Conservation (phyloP, 30 jellyfish, hydroid and myxozoan species). For the Cassiopea xamachana region DNA sequence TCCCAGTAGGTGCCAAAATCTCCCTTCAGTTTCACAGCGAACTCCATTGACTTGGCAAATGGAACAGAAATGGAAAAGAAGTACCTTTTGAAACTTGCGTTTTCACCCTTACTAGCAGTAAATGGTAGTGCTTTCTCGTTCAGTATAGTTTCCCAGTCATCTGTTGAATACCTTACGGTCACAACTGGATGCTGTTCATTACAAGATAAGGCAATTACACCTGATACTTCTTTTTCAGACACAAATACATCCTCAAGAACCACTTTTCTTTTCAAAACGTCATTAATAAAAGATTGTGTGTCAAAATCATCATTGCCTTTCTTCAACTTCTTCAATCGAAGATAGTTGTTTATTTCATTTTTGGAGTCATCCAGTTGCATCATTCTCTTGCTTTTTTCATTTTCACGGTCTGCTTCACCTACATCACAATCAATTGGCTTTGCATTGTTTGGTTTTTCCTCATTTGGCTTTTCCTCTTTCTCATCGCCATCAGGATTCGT, state of each 20-base stretch:
- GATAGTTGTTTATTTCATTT: too few relatives aligned
- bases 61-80: slow-evolving; percentile 27
- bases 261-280: background rate
- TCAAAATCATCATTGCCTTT: too few relatives aligned
- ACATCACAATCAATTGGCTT: too few relatives aligned
- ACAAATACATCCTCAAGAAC: slow-evolving; percentile 6
- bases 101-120: background rate
- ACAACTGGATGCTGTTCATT: background rate
- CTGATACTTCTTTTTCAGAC: slow-evolving; percentile 13
- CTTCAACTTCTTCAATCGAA: too few relatives aligned
- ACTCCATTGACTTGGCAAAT: slow-evolving; percentile 13
- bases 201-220: slow-evolving; percentile 12
- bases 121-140: slow-evolving; percentile 11
- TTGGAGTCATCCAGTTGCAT: too few relatives aligned
- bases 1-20: slow-evolving; percentile 76
- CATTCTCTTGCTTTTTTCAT: too few relatives aligned
- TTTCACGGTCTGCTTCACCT: too few relatives aligned
- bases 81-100: background rate
- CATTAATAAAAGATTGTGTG: background rate
- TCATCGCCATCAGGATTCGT: too few relatives aligned
- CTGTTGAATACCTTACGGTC: slow-evolving; percentile 19
- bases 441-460: too few relatives aligned
- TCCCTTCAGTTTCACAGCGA: slow-evolving; percentile 49
- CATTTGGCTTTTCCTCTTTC: too few relatives aligned
- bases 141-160: slow-evolving; percentile 28